Evolutionary conservation across 2,797 vertebrate genomes (phyloP), one percentile per base, ranked within the genome.

Genomic region (Bucorvus abyssinicus): DNA sequence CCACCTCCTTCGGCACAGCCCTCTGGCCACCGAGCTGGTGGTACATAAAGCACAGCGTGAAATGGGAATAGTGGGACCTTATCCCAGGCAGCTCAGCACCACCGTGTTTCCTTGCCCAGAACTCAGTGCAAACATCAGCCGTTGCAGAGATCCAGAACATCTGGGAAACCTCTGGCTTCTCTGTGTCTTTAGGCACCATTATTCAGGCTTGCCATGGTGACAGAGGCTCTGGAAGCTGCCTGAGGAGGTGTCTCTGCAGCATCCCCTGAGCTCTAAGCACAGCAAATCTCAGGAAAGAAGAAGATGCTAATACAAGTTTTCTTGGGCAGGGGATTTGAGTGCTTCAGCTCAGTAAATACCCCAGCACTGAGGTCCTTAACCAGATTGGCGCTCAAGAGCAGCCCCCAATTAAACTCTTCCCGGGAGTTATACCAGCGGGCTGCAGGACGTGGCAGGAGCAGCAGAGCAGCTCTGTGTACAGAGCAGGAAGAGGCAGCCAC

Each of bases 21-120:
- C 55, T n/a, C 69, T 60, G 52, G 64, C 14, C 52, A 34, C 36
- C 1, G 14, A 89, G 71, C 36, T 2, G 6, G 22, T 9, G 78
- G 5, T 6, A 13, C 0, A 7, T 19, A 26, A 11, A 45, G 34
- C 29, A 40, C 64, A 44, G 52, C 0, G 1, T 4, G 23, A 47
- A 8, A 10, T 3, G 10, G 57, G 45, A 34, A 20, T 6, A n/a
- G 36, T 0, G 1, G 44, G 24, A 55, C 42, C 21, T 87, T 27
- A 47, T 5, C 21, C 40, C 76, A 47, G 42, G 6, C 32, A 29
- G 63, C 23, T 24, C 42, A 82, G 23, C 38, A 50, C 3, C 30
- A 55, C 7, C 10, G 4, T 0, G 0, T 40, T 32, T 29, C 60
- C 55, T 47, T 52, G 40, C 44, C 29, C 34, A 68, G 53, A 74